A percentile compares a stretch with the other conserved stretches of the same genome.
Conservation (phyloP, 1,140 invertebrate genomes). For the Penaeus japonicus region DNA sequence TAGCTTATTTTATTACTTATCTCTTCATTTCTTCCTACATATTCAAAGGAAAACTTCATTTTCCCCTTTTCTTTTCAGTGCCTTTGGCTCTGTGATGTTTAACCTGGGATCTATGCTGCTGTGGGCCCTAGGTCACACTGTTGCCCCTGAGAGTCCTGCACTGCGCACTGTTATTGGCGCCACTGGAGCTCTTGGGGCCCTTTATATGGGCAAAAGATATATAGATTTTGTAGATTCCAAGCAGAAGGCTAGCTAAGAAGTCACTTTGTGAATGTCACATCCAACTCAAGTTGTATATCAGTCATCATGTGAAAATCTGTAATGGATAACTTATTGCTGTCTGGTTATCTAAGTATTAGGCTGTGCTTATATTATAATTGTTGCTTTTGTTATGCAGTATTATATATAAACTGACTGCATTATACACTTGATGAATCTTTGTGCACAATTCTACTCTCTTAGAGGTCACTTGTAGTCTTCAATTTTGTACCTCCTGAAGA, state of each 20-base stretch:
- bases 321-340: too few relatives aligned
- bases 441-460: too few relatives aligned
- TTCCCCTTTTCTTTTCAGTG: slow-evolving; percentile 65
- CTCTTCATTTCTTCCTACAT: background rate
- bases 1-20: background rate
- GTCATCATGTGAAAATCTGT: too few relatives aligned
- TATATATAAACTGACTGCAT: too few relatives aligned
- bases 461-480: too few relatives aligned
- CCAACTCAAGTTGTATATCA: too few relatives aligned
- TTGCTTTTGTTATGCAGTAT: too few relatives aligned
- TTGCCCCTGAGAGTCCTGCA: slow-evolving; percentile 72
- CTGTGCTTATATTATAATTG: too few relatives aligned
- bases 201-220: slow-evolving; percentile 72
- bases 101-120: slow-evolving; percentile 77
- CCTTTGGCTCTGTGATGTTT: slow-evolving; percentile 73
- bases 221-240: slow-evolving; percentile 65
- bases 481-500: too few relatives aligned
- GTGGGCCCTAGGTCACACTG: slow-evolving; percentile 75
- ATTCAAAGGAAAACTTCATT: background rate
- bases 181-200: slow-evolving; percentile 69
- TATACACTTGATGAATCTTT: too few relatives aligned
- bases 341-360: too few relatives aligned
- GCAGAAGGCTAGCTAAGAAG: background rate
- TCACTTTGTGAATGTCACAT: background rate
- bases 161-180: slow-evolving; percentile 71